Base-by-base conservation (phyloP, 2,888 invertebrate species). In the Nymphalis polychloros region DNA sequence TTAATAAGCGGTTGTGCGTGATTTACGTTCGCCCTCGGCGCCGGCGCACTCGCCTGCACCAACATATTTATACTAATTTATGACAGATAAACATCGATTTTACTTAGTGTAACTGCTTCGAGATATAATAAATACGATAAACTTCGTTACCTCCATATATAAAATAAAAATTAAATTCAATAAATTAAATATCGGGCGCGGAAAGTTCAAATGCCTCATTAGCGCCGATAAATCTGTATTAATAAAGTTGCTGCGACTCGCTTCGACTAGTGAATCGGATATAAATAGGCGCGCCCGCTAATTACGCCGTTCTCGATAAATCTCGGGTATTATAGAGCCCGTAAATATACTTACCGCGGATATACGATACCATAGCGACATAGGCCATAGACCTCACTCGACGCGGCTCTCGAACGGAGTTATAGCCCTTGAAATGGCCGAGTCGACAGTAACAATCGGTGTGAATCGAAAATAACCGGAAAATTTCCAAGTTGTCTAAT, bases 391-490 rank as follows among this genome's bases (percentile, higher is more conserved):
- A 92, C 92, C 92, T 79, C 90, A 92, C 91, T 84, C 89, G 90
- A 86, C 78, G 90, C 82, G 79, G 80, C 76, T 77, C 80, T 77
- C 78, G 75, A 57, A 67, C 77, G 81, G 79, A 89, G 89, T 88
- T 89, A 89, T 87, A 79, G 84, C 85, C 83, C 82, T 83, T 77
- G 79, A 82, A 85, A 86, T 82, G 83, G 81, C 83, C 64, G 84
- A 77, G 75, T 78, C 83, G 81, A 79, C 84, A 82, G 81, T 86
- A 87, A 88, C 92, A 88, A 90, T 90, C 88, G 86, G 81, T 83
- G 87, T 87, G 89, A 92, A 91, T 91, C 89, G 88, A 87, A 91
- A 92, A 92, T 89, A 88, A 88, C 89, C 89, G 89, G 92, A 90
- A 92, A 92, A 91, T 91, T 90, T 87, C 82, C 89, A 86, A 87